Evolutionary conservation across 2,797 vertebrate species (phyloP).

Genomic region (Brachyrhaphis roseni): DNA sequence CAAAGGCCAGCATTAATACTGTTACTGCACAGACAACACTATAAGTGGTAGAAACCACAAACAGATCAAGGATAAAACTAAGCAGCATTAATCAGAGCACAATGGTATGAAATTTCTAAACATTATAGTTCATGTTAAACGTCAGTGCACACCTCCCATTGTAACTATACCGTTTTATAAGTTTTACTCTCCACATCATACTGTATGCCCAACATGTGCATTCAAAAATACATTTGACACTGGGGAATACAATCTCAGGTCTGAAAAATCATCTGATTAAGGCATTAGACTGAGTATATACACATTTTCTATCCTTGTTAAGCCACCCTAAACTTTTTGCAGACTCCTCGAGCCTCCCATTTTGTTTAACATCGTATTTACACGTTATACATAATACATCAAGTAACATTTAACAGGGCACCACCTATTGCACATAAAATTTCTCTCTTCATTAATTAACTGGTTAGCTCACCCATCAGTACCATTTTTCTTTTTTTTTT

Average conservation of each 20-base stretch:
- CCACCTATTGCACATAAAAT: slow-evolving; percentile 70
- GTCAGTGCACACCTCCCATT: slow-evolving; percentile 35
- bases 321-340: slow-evolving; percentile 5
- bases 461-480: slow-evolving; percentile 53
- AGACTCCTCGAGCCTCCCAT: slow-evolving; percentile 1
- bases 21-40: slow-evolving; percentile 45
- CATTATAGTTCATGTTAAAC: slow-evolving; percentile 9
- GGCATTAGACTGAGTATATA: slow-evolving; percentile 64
- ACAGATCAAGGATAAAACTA: slow-evolving; percentile 9
- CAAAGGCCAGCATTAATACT: slow-evolving; percentile 55
- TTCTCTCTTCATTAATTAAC: slow-evolving; percentile 40
- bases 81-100: slow-evolving; percentile 26
- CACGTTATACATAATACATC: slow-evolving; percentile 47
- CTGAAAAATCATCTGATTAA: slow-evolving; percentile 71
- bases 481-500: slow-evolving; percentile 36
- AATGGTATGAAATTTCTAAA: slow-evolving; percentile 4
- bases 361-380: slow-evolving; percentile 47
- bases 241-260: slow-evolving; percentile 73
- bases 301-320: slow-evolving; percentile 21
- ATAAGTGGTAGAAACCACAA: slow-evolving; percentile 24
- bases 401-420: slow-evolving; percentile 60
- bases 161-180: background rate
- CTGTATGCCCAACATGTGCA: slow-evolving; percentile 27
- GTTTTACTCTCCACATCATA: slow-evolving; percentile 20
- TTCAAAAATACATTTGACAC: slow-evolving; percentile 43